These are phyloP conservation scores for Lichenostomus cassidix DNA, from an alignment of 2,113 vertebrate genomes.

Conservation along the genomic window DNA sequence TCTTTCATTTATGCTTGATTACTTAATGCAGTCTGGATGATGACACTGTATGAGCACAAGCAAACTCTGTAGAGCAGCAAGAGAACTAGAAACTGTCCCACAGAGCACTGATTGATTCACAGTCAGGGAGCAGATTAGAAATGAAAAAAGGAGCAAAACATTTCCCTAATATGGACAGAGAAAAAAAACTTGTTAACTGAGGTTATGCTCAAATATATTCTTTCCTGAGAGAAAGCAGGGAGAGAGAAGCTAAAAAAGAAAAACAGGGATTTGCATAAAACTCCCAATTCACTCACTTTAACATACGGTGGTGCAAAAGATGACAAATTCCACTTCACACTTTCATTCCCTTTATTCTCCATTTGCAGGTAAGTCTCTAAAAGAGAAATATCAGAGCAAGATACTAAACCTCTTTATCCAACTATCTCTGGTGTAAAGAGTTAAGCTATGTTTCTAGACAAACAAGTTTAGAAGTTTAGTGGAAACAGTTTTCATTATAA, in stretches of 20 bases:
- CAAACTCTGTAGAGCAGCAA: neutral
- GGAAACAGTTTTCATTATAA: neutral
- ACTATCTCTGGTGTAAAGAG: neutral
- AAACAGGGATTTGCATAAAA: neutral
- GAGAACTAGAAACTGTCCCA: neutral
- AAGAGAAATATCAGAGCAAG: constrained; percentile 11
- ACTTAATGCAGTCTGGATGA: neutral
- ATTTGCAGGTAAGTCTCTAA: constrained; percentile 83
- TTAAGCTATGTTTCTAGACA: neutral
- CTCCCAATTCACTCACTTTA: constrained; percentile 78
- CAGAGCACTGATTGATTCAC: neutral
- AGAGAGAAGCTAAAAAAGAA: neutral
- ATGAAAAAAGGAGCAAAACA: neutral
- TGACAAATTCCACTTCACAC: constrained; percentile 88
- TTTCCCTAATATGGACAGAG: neutral
- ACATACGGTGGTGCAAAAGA: constrained; percentile 92
- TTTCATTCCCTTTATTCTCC: constrained; percentile 81
- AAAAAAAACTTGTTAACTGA: neutral
- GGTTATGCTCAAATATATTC: neutral
- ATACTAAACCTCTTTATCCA: neutral
- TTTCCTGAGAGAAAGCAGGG: neutral
- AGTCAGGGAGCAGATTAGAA: neutral
- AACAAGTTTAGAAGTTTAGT: neutral
- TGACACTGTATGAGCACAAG: neutral
- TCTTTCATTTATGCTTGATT: neutral